These are phyloP conservation scores for Callospermophilus lateralis DNA, from an alignment of 2,113 vertebrate species.

Conservation along the genomic window DNA sequence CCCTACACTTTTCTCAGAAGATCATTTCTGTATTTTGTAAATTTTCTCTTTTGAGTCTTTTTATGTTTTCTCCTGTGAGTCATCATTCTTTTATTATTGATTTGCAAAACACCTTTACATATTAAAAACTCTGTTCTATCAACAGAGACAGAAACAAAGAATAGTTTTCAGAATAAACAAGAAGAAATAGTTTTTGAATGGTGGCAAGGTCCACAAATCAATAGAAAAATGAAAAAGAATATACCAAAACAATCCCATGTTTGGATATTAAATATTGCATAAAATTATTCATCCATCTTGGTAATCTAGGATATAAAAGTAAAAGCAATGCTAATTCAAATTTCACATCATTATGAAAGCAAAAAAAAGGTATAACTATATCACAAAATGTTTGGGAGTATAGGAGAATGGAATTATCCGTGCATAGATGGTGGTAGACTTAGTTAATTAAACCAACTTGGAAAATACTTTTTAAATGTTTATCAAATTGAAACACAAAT, in stretches of 20 bases:
- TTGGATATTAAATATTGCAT: not conserved
- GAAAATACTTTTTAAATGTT: not conserved
- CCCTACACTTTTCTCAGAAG: not conserved
- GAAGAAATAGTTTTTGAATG: not conserved
- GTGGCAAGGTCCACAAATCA: not conserved
- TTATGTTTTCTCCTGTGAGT: not conserved
- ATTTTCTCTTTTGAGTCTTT: not conserved
- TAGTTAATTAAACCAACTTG: not conserved
- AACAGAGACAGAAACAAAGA: not conserved
- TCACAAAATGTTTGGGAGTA: not conserved
- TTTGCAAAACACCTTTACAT: not conserved
- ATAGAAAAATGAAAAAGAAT: not conserved
- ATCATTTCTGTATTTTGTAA: not conserved
- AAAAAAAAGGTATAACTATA: not conserved
- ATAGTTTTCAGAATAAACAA: not conserved
- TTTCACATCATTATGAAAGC: not conserved
- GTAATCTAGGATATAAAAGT: not conserved
- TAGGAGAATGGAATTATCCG: not conserved
- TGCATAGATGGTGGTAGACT: not conserved
- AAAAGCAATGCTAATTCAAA: not conserved
- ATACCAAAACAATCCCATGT: not conserved
- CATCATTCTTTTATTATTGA: not conserved
- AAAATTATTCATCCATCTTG: not conserved
- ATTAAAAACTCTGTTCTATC: not conserved
- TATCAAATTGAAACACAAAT: not conserved